Evolutionary conservation across 2,113 vertebrate species (phyloP), one percentile per base, ranked within the genome.

Genomic region (Anser brachyrhynchus): DNA sequence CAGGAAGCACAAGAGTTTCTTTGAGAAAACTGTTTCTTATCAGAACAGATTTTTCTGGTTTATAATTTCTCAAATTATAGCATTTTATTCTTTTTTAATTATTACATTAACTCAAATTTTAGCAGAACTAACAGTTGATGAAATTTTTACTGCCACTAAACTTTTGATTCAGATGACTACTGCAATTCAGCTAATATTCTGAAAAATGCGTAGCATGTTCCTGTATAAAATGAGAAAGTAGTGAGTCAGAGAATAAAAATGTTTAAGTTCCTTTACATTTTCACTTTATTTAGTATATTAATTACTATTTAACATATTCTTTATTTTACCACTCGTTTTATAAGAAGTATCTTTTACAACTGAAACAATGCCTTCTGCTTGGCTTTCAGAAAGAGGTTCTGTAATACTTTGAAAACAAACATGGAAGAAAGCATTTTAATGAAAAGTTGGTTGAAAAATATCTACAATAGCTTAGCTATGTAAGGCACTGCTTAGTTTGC

Each of bases 371-470:
- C n/a, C 33, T 81, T 88, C 46, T 87, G 12, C 31, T 59, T 71
- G 71, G 58, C 11, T 74, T 96, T 94, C 84, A 84, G 67, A 76
- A 88, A 58, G 33, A 57, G 9, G 33, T 84, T 92, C 84, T 74
- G 37, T 39, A 86, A 33, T 54, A 92, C 69, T 86, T 96, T 59
- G 86, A 90, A 84, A 93, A 73, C 16, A 66, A 88, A 66, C 89
- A 89, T 83, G 65, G 92, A 91, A 94, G 51, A 39, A 95, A 91
- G 13, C 29, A 35, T 78, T 91, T 91, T 43, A 92, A 74, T 51
- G 79, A 95, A 93, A 84, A 89, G 10, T 19, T 72, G 33, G 31
- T 96, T 93, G 33, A 19, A 81, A 51, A 92, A 31, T 86, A 84
- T 57, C 84, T 84, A 26, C 54, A 94, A 35, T 16, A 54, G n/a